These are phyloP conservation scores for Macrotus californicus DNA, from an alignment of 2,113 vertebrate species.

Conservation along the genomic window DNA sequence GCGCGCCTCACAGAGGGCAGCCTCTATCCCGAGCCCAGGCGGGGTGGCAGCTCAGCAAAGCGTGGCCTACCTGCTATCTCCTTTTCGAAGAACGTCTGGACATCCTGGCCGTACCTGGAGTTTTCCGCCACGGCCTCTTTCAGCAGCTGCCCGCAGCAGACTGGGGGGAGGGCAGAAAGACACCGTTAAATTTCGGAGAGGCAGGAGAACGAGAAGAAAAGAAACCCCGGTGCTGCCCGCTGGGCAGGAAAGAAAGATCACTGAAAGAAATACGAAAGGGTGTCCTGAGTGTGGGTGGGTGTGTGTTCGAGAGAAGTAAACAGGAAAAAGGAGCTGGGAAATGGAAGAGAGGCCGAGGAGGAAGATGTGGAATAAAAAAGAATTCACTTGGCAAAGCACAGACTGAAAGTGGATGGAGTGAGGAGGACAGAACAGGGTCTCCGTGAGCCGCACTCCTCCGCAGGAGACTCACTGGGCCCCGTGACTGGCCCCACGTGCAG, in stretches of 20 bases:
- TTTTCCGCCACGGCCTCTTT: conserved; percentile 86
- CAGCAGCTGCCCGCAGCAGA: conserved; percentile 88
- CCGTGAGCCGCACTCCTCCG: too few relatives aligned
- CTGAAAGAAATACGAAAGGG: conserved; percentile 67
- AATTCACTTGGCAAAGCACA: conserved; percentile 55
- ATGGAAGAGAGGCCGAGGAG: not conserved
- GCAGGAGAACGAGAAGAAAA: conserved; percentile 44
- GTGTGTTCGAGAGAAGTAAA: conserved; percentile 30
- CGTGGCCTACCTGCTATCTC: conserved; percentile 79
- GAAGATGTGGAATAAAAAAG: conserved; percentile 44
- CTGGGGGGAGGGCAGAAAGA: conserved; percentile 78
- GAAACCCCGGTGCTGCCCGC: conserved; percentile 40
- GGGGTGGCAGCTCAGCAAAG: not conserved
- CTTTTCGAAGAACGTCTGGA: conserved; percentile 83
- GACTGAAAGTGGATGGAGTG: conserved; percentile 36
- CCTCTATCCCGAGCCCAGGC: not conserved
- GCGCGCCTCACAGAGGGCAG: accelerated
- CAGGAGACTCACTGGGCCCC: too few relatives aligned
- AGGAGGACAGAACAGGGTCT: conserved; percentile 40
- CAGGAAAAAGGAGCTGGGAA: conserved; percentile 38
- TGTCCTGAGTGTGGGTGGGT: not conserved
- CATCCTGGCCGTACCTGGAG: conserved; percentile 79
- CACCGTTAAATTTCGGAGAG: conserved; percentile 79
- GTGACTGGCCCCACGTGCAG: accelerated
- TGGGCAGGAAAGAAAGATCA: conserved; percentile 52